A percentile compares a stretch with the other conserved stretches of the same genome.
These are phyloP conservation scores for Hestina assimilis DNA, from an alignment of 1,140 invertebrate species.

Conservation along the genomic window DNA sequence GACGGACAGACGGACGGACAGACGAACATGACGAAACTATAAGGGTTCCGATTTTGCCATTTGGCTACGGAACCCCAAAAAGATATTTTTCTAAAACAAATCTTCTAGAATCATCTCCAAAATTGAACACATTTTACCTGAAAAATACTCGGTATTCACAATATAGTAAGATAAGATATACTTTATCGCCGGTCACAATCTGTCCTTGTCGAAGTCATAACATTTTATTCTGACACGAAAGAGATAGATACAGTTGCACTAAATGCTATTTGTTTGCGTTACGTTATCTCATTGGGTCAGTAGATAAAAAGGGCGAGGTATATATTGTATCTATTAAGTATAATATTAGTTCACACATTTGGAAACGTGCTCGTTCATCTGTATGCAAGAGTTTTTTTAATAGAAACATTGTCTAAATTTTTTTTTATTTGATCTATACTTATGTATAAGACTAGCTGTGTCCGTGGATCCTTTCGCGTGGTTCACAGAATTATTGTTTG, in stretches of 20 bases:
- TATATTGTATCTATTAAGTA: slow-evolving; percentile 14
- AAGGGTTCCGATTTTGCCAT: too few relatives aligned
- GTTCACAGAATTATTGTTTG: too few relatives aligned
- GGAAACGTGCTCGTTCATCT: background rate
- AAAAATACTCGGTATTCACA: background rate
- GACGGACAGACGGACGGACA: too few relatives aligned
- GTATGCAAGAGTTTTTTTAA: too few relatives aligned
- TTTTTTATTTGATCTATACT: too few relatives aligned
- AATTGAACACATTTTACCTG: background rate
- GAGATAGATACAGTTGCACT: slow-evolving; percentile 16
- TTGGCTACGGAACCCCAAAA: too few relatives aligned
- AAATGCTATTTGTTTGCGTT: slow-evolving; percentile 28
- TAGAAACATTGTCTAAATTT: too few relatives aligned
- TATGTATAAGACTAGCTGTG: too few relatives aligned
- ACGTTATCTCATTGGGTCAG: slow-evolving; percentile 45
- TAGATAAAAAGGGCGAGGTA: slow-evolving; percentile 31
- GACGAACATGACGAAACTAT: too few relatives aligned
- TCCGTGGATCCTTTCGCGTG: too few relatives aligned
- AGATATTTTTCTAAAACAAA: too few relatives aligned
- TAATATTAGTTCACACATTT: slow-evolving; percentile 6
- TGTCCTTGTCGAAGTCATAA: background rate
- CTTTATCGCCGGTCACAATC: background rate
- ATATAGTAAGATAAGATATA: background rate
- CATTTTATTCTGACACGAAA: background rate
- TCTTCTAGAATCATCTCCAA: too few relatives aligned